These are phyloP conservation scores for Aegotheles bennettii DNA, from an alignment of 2,113 vertebrate genomes.

Conservation along the genomic window DNA sequence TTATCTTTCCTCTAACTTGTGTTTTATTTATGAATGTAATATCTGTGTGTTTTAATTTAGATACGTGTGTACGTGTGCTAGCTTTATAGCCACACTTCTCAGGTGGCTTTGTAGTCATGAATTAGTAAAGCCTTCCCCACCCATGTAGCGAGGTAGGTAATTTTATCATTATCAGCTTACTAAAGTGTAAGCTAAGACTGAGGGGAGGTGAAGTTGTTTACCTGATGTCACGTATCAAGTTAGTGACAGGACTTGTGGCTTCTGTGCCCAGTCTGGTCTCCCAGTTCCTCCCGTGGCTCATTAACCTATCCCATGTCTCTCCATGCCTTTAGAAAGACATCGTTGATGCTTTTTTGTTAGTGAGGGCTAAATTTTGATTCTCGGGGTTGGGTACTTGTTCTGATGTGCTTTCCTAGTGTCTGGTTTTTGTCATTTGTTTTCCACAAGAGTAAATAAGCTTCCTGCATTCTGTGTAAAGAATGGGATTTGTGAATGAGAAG, in stretches of 20 bases:
- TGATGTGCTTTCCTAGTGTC: neutral
- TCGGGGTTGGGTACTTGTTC: neutral
- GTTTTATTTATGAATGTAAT: neutral
- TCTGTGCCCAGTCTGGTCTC: neutral
- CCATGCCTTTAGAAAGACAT: neutral
- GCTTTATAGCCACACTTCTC: neutral
- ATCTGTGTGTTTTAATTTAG: neutral
- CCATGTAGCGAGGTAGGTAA: slow-evolving; percentile 13
- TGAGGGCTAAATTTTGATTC: neutral
- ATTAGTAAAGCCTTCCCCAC: slow-evolving; percentile 26
- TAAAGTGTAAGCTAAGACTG: slow-evolving; percentile 30
- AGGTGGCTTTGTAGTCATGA: slow-evolving; percentile 30
- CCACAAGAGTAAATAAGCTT: neutral
- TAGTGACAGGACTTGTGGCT: neutral
- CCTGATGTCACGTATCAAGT: neutral
- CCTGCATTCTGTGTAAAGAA: neutral
- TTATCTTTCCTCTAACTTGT: neutral
- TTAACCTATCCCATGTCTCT: neutral
- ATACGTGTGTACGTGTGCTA: neutral
- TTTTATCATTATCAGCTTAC: slow-evolving; percentile 34
- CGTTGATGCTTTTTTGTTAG: neutral
- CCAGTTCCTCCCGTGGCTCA: neutral
- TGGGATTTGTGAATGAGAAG: neutral
- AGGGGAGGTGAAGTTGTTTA: neutral
- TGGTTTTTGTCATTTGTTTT: neutral